These are phyloP conservation scores for Paradoxurus hermaphroditus DNA, from an alignment of 2,113 vertebrate species.

Conservation along the genomic window DNA sequence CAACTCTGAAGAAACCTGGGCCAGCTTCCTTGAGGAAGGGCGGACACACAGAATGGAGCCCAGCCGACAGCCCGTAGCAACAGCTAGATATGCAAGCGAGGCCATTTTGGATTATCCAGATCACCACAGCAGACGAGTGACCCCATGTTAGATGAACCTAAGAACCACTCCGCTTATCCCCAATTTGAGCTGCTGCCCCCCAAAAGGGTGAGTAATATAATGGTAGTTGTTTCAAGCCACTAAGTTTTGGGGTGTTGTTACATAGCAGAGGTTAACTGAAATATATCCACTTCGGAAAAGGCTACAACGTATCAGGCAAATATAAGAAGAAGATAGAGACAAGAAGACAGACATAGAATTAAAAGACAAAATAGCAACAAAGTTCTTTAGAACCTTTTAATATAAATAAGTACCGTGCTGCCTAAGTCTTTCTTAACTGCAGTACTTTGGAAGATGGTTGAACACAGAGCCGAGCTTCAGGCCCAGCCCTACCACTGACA, in stretches of 20 bases:
- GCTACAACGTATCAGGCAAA: neutral
- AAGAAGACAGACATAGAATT: neutral
- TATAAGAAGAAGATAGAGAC: neutral
- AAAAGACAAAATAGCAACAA: slow-evolving; percentile 22
- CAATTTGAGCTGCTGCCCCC: neutral
- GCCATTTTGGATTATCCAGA: neutral
- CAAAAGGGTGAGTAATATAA: neutral
- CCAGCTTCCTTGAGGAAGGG: neutral
- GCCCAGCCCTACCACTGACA: neutral
- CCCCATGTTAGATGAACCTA: no score
- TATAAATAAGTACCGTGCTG: neutral
- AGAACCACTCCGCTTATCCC: neutral
- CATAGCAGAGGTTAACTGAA: neutral
- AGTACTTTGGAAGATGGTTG: neutral
- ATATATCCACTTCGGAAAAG: neutral
- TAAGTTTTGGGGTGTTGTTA: neutral
- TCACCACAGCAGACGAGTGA: neutral
- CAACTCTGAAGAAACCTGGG: neutral
- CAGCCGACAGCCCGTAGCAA: neutral
- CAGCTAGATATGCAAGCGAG: accelerated
- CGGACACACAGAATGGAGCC: neutral
- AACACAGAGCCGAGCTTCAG: neutral
- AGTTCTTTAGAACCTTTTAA: neutral
- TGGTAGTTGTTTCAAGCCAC: neutral
- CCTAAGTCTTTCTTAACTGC: neutral